phyloP scores from a whole-genome alignment of 2,797 vertebrate species.

The Alosa sapidissima region DNA sequence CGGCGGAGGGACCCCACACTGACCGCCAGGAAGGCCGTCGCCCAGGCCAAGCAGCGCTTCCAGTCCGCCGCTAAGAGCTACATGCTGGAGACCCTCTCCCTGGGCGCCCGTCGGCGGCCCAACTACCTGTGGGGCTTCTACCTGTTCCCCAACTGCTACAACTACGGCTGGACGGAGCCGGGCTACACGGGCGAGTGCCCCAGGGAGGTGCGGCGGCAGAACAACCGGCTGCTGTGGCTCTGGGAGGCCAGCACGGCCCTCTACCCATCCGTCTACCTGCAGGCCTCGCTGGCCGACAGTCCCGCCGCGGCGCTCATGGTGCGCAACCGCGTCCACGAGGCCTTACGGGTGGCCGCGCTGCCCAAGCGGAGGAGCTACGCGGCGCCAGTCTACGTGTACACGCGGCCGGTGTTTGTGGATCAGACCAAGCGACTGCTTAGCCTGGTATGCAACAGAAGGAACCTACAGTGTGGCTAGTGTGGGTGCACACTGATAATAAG shows the following conservation, averaged over 20 bases:
- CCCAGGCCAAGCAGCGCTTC: constrained; percentile 70
- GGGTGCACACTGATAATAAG: too few species aligned
- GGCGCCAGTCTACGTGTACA: constrained; percentile 78
- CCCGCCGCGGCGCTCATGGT: constrained; percentile 69
- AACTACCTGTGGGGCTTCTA: constrained; percentile 84
- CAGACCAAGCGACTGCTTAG: constrained; percentile 68
- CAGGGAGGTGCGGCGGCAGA: constrained; percentile 72
- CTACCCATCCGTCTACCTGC: constrained; percentile 81
- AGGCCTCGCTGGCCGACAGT: constrained; percentile 61
- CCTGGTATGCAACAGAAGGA: constrained; percentile 60
- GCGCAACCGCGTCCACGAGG: constrained; percentile 76
- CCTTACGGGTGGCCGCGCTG: constrained; percentile 71
- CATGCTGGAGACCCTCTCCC: constrained; percentile 72
- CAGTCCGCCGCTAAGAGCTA: constrained; percentile 71
- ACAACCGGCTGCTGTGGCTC: constrained; percentile 79
- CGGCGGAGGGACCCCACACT: constrained; percentile 61
- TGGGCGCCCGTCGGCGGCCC: constrained; percentile 72
- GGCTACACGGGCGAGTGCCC: constrained; percentile 76
- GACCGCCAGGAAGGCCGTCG: constrained; percentile 43
- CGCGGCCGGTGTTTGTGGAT: constrained; percentile 76
- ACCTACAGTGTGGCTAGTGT: too few species aligned
- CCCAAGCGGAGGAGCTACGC: constrained; percentile 48
- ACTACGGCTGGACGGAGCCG: constrained; percentile 70
- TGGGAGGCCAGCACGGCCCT: constrained; percentile 84
- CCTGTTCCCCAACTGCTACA: constrained; percentile 86